A percentile compares a stretch with the other conserved stretches of the same genome.
These are phyloP conservation scores for Tragopan temminckii DNA, from an alignment of 2,797 vertebrate genomes.

Conservation along the genomic window DNA sequence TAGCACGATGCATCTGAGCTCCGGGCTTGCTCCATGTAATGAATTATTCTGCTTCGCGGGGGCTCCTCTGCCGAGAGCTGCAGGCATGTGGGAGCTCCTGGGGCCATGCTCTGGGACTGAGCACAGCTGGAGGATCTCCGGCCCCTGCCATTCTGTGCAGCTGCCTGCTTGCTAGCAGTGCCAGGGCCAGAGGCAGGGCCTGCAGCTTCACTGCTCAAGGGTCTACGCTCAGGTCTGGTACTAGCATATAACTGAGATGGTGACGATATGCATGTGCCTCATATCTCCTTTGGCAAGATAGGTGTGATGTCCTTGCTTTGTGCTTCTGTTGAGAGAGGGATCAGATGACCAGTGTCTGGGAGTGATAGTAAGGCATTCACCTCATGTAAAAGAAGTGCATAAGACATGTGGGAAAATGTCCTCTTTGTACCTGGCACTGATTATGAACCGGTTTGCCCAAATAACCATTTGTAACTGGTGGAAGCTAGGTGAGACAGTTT, in stretches of 20 bases:
- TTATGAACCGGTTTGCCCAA: not conserved
- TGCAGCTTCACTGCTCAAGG: not conserved
- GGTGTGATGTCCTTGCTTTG: not conserved
- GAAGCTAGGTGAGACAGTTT: not conserved
- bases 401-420: not conserved
- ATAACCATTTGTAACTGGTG: not conserved
- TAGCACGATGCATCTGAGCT: constrained; percentile 28
- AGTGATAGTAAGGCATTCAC: not conserved
- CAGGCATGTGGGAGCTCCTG: not conserved
- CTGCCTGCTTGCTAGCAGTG: rapidly evolving
- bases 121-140: rapidly evolving
- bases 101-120: not conserved
- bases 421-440: not conserved
- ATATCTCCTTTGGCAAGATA: not conserved
- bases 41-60: constrained; percentile 26
- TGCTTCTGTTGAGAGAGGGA: not conserved
- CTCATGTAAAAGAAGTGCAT: not conserved
- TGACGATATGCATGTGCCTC: too few relatives aligned
- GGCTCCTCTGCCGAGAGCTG: not conserved
- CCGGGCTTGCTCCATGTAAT: constrained; percentile 48
- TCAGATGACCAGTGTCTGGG: not conserved
- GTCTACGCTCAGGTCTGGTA: not conserved
- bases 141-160: not conserved
- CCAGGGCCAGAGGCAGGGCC: not conserved
- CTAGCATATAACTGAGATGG: not conserved